These are phyloP conservation scores for Noctua pronuba DNA, from an alignment of 2,888 invertebrate genomes.

Conservation along the genomic window DNA sequence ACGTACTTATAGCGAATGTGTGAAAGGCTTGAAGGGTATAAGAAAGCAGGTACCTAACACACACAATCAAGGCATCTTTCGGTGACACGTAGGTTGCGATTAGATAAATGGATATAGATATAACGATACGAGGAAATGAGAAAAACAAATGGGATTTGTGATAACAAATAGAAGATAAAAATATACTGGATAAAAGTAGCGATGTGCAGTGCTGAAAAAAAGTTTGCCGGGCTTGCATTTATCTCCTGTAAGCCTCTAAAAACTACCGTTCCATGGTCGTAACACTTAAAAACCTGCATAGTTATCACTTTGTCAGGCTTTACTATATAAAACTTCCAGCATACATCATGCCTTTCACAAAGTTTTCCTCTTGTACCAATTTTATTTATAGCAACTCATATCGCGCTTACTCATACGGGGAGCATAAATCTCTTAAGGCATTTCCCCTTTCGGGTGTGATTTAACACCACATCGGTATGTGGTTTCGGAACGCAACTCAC, in stretches of 20 bases:
- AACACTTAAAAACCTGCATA: constrained; percentile 17
- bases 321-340: constrained; percentile 30
- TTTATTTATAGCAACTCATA: constrained; percentile 33
- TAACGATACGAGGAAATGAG: constrained; percentile 27
- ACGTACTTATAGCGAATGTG: background rate
- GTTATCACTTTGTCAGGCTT: constrained; percentile 23
- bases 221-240: background rate
- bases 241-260: background rate
- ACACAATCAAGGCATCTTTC: constrained; percentile 1
- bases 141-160: constrained; percentile 17
- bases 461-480: constrained; percentile 55
- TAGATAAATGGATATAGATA: constrained; percentile 40
- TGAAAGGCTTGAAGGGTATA: background rate
- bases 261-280: background rate
- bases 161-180: constrained; percentile 28
- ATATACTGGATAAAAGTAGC: background rate
- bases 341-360: constrained; percentile 43
- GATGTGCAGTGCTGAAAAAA: background rate
- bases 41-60: background rate
- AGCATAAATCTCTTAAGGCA: constrained; percentile 61
- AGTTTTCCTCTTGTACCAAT: constrained; percentile 40
- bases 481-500: constrained; percentile 49
- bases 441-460: constrained; percentile 60
- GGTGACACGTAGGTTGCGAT: constrained; percentile 30
- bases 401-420: constrained; percentile 45